phyloP scores from a whole-genome alignment of 2,113 vertebrate genomes.

The Deroptyus accipitrinus region DNA sequence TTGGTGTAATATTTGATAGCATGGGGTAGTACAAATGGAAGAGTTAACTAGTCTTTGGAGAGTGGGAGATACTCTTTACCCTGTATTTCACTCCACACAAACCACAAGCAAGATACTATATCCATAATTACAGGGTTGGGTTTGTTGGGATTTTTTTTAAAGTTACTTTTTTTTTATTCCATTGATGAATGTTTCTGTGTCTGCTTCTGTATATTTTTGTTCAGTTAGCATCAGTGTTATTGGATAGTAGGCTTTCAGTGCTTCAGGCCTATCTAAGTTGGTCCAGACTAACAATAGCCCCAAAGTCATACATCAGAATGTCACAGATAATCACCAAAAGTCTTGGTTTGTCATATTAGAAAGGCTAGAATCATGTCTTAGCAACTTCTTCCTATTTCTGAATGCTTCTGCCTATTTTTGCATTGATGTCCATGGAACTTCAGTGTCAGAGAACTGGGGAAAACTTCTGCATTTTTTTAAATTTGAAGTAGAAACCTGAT shows the following conservation, averaged over 20 bases:
- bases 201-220: neutral
- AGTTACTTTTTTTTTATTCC: neutral
- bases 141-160: neutral
- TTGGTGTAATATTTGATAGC: neutral
- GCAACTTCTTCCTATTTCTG: neutral
- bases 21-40: neutral
- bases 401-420: neutral
- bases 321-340: neutral
- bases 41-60: neutral
- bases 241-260: neutral
- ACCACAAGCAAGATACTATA: neutral
- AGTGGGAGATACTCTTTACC: neutral
- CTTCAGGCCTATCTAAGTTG: neutral
- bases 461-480: neutral
- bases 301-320: neutral
- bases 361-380: neutral
- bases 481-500: neutral
- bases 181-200: neutral
- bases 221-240: neutral
- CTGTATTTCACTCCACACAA: neutral
- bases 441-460: neutral
- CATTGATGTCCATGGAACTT: neutral
- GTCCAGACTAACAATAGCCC: neutral
- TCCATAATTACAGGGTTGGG: neutral
- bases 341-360: neutral